Base-by-base conservation (phyloP, 1,140 invertebrate species). In the Drosophila mayri region DNA sequence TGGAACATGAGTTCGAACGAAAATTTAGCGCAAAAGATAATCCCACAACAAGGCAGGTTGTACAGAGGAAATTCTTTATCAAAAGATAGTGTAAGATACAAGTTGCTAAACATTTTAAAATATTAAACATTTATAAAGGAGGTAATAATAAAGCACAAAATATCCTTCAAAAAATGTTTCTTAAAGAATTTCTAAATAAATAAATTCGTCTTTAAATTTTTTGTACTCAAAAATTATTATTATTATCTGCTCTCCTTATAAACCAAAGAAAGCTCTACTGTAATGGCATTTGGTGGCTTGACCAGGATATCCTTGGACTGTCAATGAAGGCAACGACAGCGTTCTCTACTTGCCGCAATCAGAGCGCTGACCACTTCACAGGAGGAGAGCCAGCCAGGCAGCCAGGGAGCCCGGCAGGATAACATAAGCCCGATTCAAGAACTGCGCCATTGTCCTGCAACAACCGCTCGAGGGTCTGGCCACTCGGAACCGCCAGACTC, bases 341-440 rank as follows among this genome's bases (percentile, higher is more conserved):
- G 44, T 76, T 76, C 59, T 76, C 57, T 58, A 77, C 84, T 88
- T 88, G 67, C 46, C 63, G 60, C 65, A 67, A 76, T 64, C 73
- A 77, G 35, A 20, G 55, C 41, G 49, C 63, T 68, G 73, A 77
- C 74, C 73, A 72, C 67, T 72, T 72, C 64, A 76, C 60, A 44
- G 73, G 73, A 67, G 35, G 50, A 66, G 30, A 38, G 16, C 25
- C 37, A 46, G 46, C 44, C 16, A 46, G 58, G 20, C 41, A 52
- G 46, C 16, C 25, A 20, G 40, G 32, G 37, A 52, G 46, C 16
- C 25, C 25, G 40, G 32, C 25, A 68, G 74, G 76, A 71, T 46
- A 75, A 63, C 37, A 47, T 54, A 62, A 81, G 57, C 41, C 55
- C 41, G 58, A 46, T 50, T 78, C 38, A 62, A 78, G 75, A 70